A percentile compares a stretch with the other conserved stretches of the same genome.
These are phyloP conservation scores for Myanophis thanlyinensis DNA, from an alignment of 2,113 vertebrate genomes.

Conservation along the genomic window DNA sequence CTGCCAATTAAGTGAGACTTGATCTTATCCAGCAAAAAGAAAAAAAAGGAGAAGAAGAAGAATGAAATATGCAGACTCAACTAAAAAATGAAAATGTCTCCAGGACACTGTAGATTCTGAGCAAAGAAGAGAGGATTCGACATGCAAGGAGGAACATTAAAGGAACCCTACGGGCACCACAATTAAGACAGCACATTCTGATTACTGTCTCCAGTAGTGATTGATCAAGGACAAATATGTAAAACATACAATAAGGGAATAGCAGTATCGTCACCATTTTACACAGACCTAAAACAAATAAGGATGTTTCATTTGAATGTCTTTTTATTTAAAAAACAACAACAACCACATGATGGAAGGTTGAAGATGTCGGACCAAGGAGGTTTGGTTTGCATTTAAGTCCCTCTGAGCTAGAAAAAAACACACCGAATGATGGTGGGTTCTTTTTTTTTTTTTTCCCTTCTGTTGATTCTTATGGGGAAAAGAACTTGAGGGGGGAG, in stretches of 20 bases:
- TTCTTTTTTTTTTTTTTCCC: too few relatives aligned
- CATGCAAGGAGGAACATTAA: conserved; percentile 57
- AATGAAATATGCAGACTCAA: conserved; percentile 48
- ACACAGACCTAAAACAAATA: conserved; percentile 68
- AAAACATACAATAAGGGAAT: conserved; percentile 67
- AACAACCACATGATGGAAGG: background rate
- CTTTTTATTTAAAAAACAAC: background rate
- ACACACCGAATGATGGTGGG: background rate
- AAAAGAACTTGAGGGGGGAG: background rate
- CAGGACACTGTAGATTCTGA: conserved; percentile 17
- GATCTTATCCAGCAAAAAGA: conserved; percentile 24
- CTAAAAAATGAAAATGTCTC: conserved; percentile 64
- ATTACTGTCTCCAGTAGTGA: conserved; percentile 71
- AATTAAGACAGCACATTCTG: conserved; percentile 68
- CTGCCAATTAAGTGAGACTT: conserved; percentile 44
- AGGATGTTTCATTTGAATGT: conserved; percentile 36
- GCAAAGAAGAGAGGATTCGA: conserved; percentile 41
- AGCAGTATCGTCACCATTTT: conserved; percentile 67
- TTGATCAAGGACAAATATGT: conserved; percentile 67
- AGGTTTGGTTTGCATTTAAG: background rate
- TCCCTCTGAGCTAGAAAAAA: background rate
- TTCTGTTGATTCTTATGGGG: background rate
- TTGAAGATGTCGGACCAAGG: background rate
- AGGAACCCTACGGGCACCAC: conserved; percentile 65
- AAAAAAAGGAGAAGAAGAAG: background rate